Conservation (phyloP, 1,140 invertebrate genomes). For the Drosophila sulfurigaster region DNA sequence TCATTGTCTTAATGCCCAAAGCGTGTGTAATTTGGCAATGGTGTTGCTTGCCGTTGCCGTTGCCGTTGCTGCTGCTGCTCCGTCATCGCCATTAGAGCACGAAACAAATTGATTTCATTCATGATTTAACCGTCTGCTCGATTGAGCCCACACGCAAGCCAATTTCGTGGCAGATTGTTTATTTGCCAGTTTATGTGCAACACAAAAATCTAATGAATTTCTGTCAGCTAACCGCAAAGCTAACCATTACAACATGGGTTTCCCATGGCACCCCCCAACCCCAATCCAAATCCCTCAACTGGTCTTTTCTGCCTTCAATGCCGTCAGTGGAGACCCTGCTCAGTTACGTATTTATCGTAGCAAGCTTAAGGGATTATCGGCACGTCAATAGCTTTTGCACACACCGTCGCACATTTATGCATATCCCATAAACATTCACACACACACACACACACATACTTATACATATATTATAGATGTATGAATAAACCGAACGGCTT, state of each 20-base stretch:
- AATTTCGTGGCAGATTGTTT: slow-evolving; percentile 56
- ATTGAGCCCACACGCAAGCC: slow-evolving; percentile 61
- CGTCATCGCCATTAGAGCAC: slow-evolving; percentile 45
- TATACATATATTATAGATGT: neutral
- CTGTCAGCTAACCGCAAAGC: slow-evolving; percentile 46
- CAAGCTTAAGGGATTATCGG: slow-evolving; percentile 67
- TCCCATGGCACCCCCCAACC: neutral
- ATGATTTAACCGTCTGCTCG: slow-evolving; percentile 72
- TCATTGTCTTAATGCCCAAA: slow-evolving; percentile 60
- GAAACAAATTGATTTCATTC: slow-evolving; percentile 68
- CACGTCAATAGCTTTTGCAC: slow-evolving; percentile 49
- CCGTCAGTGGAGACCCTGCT: neutral
- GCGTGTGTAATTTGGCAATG: slow-evolving; percentile 49
- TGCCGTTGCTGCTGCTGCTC: neutral
- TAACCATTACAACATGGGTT: neutral
- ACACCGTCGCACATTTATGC: slow-evolving; percentile 18
- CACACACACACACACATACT: neutral
- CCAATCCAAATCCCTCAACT: neutral
- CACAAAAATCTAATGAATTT: slow-evolving; percentile 45
- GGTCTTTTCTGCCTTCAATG: neutral
- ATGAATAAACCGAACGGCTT: slow-evolving; percentile 31
- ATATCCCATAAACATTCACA: slow-evolving; percentile 2
- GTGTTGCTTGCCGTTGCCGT: neutral
- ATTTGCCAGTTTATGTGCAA: slow-evolving; percentile 49
- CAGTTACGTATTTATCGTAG: slow-evolving; percentile 46